Evolutionary conservation across 2,888 invertebrate species (phyloP).

Genomic region (Hyposoter dolosus): DNA sequence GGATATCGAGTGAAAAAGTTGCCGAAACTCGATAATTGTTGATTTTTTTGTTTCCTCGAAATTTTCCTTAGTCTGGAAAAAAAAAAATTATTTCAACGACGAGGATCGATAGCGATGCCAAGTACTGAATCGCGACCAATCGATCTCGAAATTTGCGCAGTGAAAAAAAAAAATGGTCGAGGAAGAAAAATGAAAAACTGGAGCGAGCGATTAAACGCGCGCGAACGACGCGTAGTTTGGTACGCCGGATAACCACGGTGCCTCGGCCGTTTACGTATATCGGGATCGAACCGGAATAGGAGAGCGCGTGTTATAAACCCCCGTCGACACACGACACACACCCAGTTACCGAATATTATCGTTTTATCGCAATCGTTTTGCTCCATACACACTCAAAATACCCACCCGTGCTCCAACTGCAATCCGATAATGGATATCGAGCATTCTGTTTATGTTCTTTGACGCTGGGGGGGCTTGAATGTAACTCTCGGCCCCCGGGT

Average conservation of each 20-base stretch:
- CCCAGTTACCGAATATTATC: slow-evolving; percentile 62
- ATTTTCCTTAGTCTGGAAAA: no score
- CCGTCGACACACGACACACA: slow-evolving; percentile 44
- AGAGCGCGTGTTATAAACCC: slow-evolving; percentile 26
- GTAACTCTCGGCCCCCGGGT: slow-evolving; percentile 5
- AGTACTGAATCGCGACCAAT: no score
- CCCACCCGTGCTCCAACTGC: neutral
- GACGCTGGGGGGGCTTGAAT: slow-evolving; percentile 44
- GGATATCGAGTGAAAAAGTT: neutral
- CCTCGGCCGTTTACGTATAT: neutral
- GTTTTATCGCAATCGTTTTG: slow-evolving; percentile 64
- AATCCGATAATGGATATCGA: slow-evolving; percentile 65
- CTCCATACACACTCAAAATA: neutral
- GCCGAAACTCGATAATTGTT: no score
- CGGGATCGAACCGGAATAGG: slow-evolving; percentile 31
- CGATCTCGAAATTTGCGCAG: no score
- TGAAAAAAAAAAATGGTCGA: neutral
- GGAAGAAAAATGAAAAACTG: neutral
- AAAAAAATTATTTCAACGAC: no score
- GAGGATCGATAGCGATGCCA: no score
- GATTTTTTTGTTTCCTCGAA: no score
- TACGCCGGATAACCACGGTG: neutral
- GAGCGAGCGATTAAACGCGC: neutral
- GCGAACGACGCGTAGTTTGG: neutral
- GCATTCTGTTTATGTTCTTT: slow-evolving; percentile 63